Base-by-base conservation (phyloP, 2,797 vertebrate genomes). In the Cetoscarus ocellatus region DNA sequence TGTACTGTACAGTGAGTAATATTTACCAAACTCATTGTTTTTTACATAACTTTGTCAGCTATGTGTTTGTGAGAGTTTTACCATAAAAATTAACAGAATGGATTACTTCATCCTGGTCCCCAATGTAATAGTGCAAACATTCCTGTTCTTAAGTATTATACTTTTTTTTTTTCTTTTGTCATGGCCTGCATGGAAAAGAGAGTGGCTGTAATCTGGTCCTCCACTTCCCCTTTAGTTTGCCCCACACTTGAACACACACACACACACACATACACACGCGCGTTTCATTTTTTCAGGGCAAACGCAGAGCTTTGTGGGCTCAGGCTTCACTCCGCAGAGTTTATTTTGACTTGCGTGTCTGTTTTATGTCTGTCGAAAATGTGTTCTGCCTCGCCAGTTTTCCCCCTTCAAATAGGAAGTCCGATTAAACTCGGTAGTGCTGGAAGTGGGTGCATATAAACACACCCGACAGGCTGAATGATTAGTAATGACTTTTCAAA, bases 331-430 rank as follows among this genome's bases (percentile, higher is more conserved):
- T 73, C 67, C 15, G 34, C 62, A 88, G 68, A 68, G 64, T 90
- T 94, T 92, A 92, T 92, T 93, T 91, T 88, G 85, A 90, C 87
- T 88, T 83, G 75, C 59, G 63, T 60, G 71, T 90, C 92, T 92
- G 92, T 88, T 92, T 90, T 88, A 88, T 86, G 85, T 92, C 88
- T 77, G 82, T 85, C 75, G 75, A 87, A 91, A 92, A 88, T 80
- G 78, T 57, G 85, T 90, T 91, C 86, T 79, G 84, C 87, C 85
- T 90, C 60, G 70, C 86, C 77, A 86, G 85, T 89, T 86, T 84
- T 63, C 78, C 81, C 87, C 84, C 63, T 86, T 85, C 67, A 80
- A 91, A 85, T 90, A 86, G 86, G 87, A 91, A 90, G 90, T 91
- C 80, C 79, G 82, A 89, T 91, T 90, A 80, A 84, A 85, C 67